A percentile compares a stretch with the other conserved stretches of the same genome.
Evolutionary conservation across 2,113 vertebrate species (phyloP).

Genomic region (Cephalophus harveyi): DNA sequence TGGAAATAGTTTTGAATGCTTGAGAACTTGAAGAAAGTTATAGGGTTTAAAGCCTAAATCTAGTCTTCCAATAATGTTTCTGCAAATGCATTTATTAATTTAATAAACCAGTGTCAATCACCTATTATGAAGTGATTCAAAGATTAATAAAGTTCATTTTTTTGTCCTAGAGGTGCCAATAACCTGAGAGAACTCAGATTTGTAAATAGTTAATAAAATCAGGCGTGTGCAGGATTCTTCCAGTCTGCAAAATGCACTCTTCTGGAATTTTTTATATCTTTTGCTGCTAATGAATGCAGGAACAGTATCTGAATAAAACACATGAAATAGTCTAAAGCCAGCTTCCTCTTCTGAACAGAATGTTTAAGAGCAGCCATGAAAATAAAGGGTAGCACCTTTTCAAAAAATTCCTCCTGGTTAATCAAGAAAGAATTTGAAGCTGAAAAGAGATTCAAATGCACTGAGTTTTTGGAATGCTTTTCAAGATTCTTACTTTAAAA

Average conservation of each 20-base stretch:
- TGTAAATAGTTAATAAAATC: conserved; percentile 17
- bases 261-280: neutral
- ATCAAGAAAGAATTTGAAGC: neutral
- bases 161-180: neutral
- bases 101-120: neutral
- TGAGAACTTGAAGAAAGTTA: neutral
- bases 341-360: neutral
- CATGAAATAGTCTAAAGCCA: conserved; percentile 17
- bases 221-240: neutral
- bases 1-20: neutral
- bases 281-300: conserved; percentile 6
- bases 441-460: neutral
- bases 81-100: conserved; percentile 16
- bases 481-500: neutral
- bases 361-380: conserved; percentile 13
- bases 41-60: neutral
- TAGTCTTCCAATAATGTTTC: neutral
- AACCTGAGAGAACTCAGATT: neutral
- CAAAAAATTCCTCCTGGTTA: neutral
- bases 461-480: neutral
- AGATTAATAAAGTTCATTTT: neutral
- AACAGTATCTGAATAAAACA: conserved; percentile 31
- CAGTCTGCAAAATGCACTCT: conserved; percentile 1
- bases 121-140: neutral
- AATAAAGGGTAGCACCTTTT: conserved; percentile 2